Conservation (phyloP, 2,888 invertebrate species). For the Meganola albula region DNA sequence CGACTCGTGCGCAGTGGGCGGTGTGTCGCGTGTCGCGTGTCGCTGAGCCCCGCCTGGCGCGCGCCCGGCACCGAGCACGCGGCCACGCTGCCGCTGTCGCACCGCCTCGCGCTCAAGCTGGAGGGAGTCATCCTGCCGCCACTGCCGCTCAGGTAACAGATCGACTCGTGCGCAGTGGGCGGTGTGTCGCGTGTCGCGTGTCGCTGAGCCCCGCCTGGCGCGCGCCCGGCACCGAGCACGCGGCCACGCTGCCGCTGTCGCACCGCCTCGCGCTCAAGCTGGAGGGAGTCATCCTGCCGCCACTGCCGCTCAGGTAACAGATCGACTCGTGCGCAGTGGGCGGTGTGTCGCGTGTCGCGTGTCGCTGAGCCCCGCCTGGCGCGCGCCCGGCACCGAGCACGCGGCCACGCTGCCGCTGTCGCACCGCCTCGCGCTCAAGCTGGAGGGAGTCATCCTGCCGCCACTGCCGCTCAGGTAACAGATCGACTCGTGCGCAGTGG, state of each 20-base stretch:
- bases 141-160: constrained; percentile 81
- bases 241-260: constrained; percentile 88
- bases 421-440: constrained; percentile 92
- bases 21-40: too few relatives aligned
- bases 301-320: constrained; percentile 81
- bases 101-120: constrained; percentile 92
- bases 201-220: constrained; percentile 1
- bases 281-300: constrained; percentile 89
- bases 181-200: constrained; percentile 51
- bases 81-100: constrained; percentile 88
- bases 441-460: constrained; percentile 91
- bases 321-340: too few relatives aligned
- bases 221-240: constrained; percentile 83
- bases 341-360: constrained; percentile 53
- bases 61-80: constrained; percentile 85
- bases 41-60: constrained; percentile 79
- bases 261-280: constrained; percentile 94
- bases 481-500: neutral
- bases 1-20: too few relatives aligned
- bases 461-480: constrained; percentile 81
- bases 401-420: constrained; percentile 90
- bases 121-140: constrained; percentile 89
- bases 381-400: constrained; percentile 39
- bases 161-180: too few relatives aligned
- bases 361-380: constrained; percentile 1